Conservation (phyloP, 2,113 vertebrate genomes). For the Gymnorhina tibicen region DNA sequence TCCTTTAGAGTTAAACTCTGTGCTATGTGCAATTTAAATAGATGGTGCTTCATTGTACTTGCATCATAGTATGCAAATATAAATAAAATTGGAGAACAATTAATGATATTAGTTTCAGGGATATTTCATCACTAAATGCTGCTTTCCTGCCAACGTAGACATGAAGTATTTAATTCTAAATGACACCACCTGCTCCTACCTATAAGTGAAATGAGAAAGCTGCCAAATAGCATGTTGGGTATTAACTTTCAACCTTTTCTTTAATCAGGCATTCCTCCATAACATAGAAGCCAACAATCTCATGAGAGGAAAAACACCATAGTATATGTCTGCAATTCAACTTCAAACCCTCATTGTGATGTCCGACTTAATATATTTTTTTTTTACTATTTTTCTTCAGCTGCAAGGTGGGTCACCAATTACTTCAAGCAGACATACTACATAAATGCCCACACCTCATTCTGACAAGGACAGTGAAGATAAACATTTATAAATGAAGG, state of each 20-base stretch:
- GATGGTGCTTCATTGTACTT: not conserved
- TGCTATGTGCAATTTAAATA: not conserved
- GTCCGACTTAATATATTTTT: not conserved
- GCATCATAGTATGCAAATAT: constrained; percentile 31
- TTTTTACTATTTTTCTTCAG: not conserved
- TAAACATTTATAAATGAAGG: not conserved
- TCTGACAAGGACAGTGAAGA: not conserved
- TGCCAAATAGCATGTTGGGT: constrained; percentile 66
- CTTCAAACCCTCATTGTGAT: not conserved
- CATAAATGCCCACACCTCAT: not conserved
- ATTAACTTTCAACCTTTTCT: constrained; percentile 61
- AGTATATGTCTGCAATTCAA: constrained; percentile 12
- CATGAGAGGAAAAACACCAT: constrained; percentile 6
- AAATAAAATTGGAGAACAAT: constrained; percentile 65
- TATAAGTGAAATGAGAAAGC: constrained; percentile 69
- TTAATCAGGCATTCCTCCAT: constrained; percentile 53
- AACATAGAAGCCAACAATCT: constrained; percentile 27
- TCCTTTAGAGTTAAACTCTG: not conserved
- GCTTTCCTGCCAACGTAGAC: constrained; percentile 64
- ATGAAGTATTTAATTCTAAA: constrained; percentile 71
- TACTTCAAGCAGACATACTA: not conserved
- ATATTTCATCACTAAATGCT: constrained; percentile 51
- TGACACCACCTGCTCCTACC: constrained; percentile 73
- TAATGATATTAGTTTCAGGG: constrained; percentile 57
- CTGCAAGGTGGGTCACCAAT: not conserved